phyloP scores from a whole-genome alignment of 2,888 invertebrate species.

The Resseliella maxima region DNA sequence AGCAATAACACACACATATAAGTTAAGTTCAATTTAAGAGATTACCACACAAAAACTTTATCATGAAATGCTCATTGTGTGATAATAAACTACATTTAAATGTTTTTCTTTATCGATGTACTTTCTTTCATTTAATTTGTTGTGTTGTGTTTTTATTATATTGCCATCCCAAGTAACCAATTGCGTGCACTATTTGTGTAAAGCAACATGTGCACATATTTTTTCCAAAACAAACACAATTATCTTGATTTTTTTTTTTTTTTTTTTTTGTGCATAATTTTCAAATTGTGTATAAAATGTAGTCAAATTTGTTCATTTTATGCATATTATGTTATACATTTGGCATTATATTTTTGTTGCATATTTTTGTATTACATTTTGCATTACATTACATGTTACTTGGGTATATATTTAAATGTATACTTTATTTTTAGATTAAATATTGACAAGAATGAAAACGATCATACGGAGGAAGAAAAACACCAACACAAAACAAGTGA shows the following conservation, averaged over 20 bases:
- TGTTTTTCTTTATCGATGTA: slow-evolving; percentile 4
- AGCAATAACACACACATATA: neutral
- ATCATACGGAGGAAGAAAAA: neutral
- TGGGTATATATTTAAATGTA: neutral
- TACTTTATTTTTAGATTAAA: slow-evolving; percentile 24
- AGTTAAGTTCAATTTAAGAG: neutral
- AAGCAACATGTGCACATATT: too few species aligned
- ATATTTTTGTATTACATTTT: neutral
- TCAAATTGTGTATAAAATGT: too few species aligned
- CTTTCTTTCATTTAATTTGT: neutral
- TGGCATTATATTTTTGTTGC: too few species aligned
- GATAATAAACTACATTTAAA: slow-evolving; percentile 11
- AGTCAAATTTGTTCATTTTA: too few species aligned
- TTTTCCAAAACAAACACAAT: too few species aligned
- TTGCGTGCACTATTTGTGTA: too few species aligned
- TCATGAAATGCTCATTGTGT: neutral
- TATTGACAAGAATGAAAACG: slow-evolving; percentile 12
- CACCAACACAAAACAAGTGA: neutral
- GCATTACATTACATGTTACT: too few species aligned
- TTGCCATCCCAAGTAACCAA: neutral
- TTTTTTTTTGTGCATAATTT: too few species aligned
- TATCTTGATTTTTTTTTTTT: neutral
- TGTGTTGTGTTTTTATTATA: neutral
- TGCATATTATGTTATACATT: too few species aligned
- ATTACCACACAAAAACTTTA: neutral